phyloP scores from a whole-genome alignment of 2,113 vertebrate species.

The Chaenogobius annularis region DNA sequence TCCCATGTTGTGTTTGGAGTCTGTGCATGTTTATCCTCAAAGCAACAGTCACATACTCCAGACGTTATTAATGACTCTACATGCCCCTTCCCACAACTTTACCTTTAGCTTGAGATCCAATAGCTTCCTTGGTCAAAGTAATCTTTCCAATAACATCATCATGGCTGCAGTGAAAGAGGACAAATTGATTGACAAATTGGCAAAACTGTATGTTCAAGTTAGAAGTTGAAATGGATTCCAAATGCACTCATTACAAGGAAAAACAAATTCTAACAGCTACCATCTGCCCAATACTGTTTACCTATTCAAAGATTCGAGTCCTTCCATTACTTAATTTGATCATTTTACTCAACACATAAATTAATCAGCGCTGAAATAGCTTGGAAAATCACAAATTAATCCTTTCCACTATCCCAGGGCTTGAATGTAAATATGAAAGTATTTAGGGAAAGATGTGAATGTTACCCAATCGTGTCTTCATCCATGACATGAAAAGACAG shows the following conservation, averaged over 20 bases:
- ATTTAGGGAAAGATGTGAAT: slow-evolving; percentile 13
- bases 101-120: slow-evolving; percentile 83
- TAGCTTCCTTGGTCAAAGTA: slow-evolving; percentile 81
- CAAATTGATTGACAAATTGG: neutral
- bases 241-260: slow-evolving; percentile 14
- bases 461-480: slow-evolving; percentile 88
- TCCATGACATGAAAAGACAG: slow-evolving; percentile 89
- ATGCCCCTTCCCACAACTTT: slow-evolving; percentile 30
- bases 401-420: neutral
- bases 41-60: slow-evolving; percentile 21
- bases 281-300: slow-evolving; percentile 49
- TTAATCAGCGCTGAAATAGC: slow-evolving; percentile 13
- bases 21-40: slow-evolving; percentile 52
- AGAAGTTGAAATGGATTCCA: neutral
- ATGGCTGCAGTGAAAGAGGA: slow-evolving; percentile 73
- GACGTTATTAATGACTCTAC: slow-evolving; percentile 8
- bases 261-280: slow-evolving; percentile 33
- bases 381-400: slow-evolving; percentile 14
- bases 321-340: slow-evolving; percentile 26
- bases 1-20: slow-evolving; percentile 21
- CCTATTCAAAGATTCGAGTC: slow-evolving; percentile 53
- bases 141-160: slow-evolving; percentile 91
- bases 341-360: slow-evolving; percentile 32
- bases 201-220: neutral
- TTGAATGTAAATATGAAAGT: slow-evolving; percentile 18